These are phyloP conservation scores for Leptodactylus fuscus DNA, from an alignment of 2,113 vertebrate genomes.

Conservation along the genomic window DNA sequence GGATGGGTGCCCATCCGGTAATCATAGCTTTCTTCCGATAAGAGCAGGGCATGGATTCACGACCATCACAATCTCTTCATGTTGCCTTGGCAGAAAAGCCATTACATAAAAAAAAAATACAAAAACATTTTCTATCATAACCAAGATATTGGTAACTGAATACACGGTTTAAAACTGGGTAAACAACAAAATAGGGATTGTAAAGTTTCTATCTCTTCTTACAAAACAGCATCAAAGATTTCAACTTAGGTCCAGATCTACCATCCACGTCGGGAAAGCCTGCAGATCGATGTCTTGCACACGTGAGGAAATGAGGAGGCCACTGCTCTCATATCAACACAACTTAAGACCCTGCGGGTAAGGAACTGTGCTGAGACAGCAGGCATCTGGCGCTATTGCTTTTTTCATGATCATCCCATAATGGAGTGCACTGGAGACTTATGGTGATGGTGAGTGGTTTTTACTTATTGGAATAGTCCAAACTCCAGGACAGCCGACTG, in stretches of 20 bases:
- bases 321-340: constrained; percentile 64
- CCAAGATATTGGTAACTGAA: constrained; percentile 17
- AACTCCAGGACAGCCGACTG: constrained; percentile 63
- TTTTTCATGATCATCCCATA: constrained; percentile 71
- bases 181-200: constrained; percentile 60
- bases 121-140: neutral
- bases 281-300: constrained; percentile 57
- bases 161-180: constrained; percentile 24
- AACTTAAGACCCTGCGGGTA: constrained; percentile 58
- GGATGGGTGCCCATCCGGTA: constrained; percentile 30
- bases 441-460: constrained; percentile 67
- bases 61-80: constrained; percentile 30
- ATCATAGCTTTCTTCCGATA: constrained; percentile 36
- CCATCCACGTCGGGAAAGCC: constrained; percentile 65
- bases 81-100: constrained; percentile 34
- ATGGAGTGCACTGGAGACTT: constrained; percentile 65
- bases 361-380: constrained; percentile 66
- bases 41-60: constrained; percentile 9
- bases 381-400: constrained; percentile 77
- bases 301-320: constrained; percentile 58
- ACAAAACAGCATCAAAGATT: constrained; percentile 43
- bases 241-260: constrained; percentile 61
- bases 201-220: constrained; percentile 50
- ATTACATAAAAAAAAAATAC: constrained; percentile 49
- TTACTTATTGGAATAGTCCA: constrained; percentile 66